phyloP scores from a whole-genome alignment of 2,888 invertebrate genomes.

The Scaptodrosophila latifasciaeformis region DNA sequence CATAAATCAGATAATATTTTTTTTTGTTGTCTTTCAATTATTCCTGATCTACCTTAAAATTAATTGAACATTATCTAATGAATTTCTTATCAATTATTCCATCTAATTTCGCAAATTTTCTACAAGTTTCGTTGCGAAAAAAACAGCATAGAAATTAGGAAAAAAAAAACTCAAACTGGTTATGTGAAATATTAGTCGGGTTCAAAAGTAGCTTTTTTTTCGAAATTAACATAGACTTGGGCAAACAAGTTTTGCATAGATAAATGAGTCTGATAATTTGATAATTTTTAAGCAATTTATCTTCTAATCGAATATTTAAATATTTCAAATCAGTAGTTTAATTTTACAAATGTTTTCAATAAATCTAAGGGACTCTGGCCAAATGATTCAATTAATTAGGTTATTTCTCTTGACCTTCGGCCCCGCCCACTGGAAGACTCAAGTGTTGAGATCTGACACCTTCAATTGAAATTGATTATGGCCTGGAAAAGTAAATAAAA shows the following conservation, averaged over 20 bases:
- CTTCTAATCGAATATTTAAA: neutral
- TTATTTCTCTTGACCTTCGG: neutral
- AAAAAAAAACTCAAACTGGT: too few relatives aligned
- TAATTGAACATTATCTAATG: too few relatives aligned
- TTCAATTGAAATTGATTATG: conserved; percentile 61
- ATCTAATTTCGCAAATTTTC: too few relatives aligned
- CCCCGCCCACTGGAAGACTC: conserved; percentile 6
- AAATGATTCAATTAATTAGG: neutral
- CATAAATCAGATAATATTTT: too few relatives aligned
- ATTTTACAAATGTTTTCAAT: neutral
- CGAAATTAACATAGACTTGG: neutral
- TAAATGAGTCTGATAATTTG: too few relatives aligned
- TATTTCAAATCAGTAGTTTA: neutral
- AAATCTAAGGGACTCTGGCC: neutral
- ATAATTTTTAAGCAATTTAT: neutral
- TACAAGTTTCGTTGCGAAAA: too few relatives aligned
- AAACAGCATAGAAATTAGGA: too few relatives aligned
- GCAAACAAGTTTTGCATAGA: neutral
- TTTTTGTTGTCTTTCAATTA: too few relatives aligned
- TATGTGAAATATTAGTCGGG: too few relatives aligned
- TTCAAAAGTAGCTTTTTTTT: neutral
- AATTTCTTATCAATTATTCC: too few relatives aligned
- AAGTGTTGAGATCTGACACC: conserved; percentile 47
- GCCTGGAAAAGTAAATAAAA: neutral
- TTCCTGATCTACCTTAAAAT: too few relatives aligned